Conservation (phyloP, 2,113 vertebrate species). For the Carlito syrichta region DNA sequence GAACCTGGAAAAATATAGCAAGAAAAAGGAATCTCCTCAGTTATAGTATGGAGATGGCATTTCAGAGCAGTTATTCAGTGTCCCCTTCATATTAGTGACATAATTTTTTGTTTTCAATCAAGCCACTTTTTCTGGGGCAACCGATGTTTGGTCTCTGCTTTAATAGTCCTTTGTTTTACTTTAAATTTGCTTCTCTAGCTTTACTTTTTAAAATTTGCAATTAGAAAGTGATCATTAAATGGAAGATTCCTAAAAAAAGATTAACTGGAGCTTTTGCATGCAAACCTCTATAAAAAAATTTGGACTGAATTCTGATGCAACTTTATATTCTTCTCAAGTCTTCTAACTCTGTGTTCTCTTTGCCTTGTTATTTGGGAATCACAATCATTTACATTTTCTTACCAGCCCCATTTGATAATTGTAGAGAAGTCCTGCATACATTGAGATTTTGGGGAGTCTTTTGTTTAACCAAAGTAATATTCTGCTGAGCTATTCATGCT, state of each 20-base stretch:
- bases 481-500: background rate
- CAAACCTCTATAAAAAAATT: background rate
- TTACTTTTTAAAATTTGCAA: background rate
- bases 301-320: background rate
- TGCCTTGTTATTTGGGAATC: background rate
- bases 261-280: background rate
- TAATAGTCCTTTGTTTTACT: slow-evolving; percentile 2
- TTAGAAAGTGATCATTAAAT: background rate
- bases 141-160: background rate
- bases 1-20: background rate
- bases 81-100: background rate
- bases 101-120: background rate
- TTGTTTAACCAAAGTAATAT: background rate
- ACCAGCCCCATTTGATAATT: background rate
- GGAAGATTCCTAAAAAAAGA: background rate
- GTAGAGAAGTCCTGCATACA: background rate
- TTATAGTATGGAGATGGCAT: background rate
- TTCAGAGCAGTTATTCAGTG: background rate
- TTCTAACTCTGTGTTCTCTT: background rate
- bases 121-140: background rate
- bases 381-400: background rate
- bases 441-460: background rate
- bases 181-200: slow-evolving; percentile 13
- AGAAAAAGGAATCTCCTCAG: background rate
- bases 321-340: background rate